Evolutionary conservation across 2,797 vertebrate genomes (phyloP), one percentile per base, ranked within the genome.

Genomic region (Manis crassicaudata): DNA sequence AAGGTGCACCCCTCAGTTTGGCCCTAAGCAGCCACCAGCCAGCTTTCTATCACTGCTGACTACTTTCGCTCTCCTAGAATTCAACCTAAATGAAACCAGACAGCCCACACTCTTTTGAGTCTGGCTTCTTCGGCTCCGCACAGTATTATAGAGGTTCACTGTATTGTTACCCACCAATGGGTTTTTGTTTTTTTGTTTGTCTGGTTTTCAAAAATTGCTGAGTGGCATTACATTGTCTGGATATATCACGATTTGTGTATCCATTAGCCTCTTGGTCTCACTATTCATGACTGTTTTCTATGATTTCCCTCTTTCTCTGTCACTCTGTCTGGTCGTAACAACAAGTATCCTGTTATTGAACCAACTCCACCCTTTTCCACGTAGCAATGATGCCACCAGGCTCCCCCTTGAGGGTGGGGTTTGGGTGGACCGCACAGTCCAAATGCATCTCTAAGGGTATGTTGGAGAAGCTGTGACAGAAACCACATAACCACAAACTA

Each of bases 401-500:
- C 46, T 18, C 25, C 5, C 46, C 35, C 46, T 40, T 10, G 2
- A 13, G 32, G 32, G 6, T 4, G 32, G 43, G 23, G 46, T 37
- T 23, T 56, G 5, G 67, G 27, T 25, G 40, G 21, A 27, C 17
- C 50, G 16, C 9, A 13, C 6, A 23, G 52, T 8, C 40, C 70
- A 17, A 16, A 29, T 4, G 12, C 35, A 0, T 52, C 10, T 18
- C 43, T 77, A 3, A 5, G 62, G 5, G 62, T 18, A 29, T 62
- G 4, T 43, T 7, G 9, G 62, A 37, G 72, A 77, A 8, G 9
- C 0, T 23, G 17, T 0, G 0, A 32, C 8, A 25, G 72, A 50
- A 8, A 23, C 37, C 16, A 0, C 0, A 16, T 1, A 1, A 32
- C 63, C 4, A 3, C 0, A 2, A 18, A 37, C 9, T 6, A 4